Evolutionary conservation across 2,113 vertebrate species (phyloP).

Genomic region (Aegypius monachus): DNA sequence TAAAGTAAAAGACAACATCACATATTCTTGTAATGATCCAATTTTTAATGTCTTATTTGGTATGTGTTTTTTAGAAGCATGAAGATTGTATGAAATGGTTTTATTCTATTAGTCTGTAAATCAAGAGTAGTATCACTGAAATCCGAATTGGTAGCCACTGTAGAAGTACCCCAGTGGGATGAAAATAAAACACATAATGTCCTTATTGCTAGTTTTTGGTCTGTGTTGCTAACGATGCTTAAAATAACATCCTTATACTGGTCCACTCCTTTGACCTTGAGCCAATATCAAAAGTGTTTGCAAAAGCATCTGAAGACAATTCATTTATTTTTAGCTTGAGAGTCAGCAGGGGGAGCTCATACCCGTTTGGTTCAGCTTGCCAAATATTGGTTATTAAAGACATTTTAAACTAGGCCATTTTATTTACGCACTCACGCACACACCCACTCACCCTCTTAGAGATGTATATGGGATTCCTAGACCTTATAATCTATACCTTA

Average conservation of each 20-base stretch:
- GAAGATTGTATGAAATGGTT: background rate
- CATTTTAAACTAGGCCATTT: slow-evolving; percentile 43
- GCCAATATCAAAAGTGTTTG: slow-evolving; percentile 25
- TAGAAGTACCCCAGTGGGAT: background rate
- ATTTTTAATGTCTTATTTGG: background rate
- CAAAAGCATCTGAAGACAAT: background rate
- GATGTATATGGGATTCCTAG: background rate
- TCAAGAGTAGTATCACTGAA: background rate
- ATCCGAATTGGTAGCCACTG: background rate
- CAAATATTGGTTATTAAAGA: background rate
- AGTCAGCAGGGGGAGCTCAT: slow-evolving; percentile 51
- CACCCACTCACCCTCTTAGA: background rate
- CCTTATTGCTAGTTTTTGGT: background rate
- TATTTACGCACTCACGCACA: background rate
- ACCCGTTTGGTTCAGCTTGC: background rate
- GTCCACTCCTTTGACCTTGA: slow-evolving; percentile 57
- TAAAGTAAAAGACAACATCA: background rate
- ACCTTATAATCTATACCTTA: background rate
- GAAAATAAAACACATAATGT: background rate
- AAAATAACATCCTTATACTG: background rate
- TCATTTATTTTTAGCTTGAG: background rate
- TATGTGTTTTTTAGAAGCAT: background rate
- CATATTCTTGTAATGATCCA: background rate
- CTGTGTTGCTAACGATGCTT: background rate
- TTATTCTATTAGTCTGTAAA: background rate